phyloP scores from a whole-genome alignment of 2,113 vertebrate species.

The Pavo muticus region DNA sequence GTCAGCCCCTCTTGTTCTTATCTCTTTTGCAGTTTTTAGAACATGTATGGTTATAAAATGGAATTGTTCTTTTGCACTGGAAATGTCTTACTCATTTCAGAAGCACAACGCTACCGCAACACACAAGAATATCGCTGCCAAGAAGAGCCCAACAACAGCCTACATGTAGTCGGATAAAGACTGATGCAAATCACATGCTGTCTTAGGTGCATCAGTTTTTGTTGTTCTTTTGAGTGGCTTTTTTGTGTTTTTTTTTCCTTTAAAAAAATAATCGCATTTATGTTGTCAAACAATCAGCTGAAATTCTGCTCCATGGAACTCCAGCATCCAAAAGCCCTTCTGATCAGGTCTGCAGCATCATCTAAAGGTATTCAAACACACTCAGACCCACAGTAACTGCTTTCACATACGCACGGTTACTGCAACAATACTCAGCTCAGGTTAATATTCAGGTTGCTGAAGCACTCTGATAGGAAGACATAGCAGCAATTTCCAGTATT shows the following conservation, averaged over 20 bases:
- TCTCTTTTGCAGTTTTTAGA: slow-evolving; percentile 56
- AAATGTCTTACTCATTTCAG: neutral
- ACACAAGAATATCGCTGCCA: neutral
- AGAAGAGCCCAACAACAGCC: neutral
- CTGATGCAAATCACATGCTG: too few relatives aligned
- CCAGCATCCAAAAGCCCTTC: neutral
- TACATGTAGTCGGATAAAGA: neutral
- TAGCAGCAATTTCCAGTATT: neutral
- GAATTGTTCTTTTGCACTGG: neutral
- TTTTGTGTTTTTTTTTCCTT: neutral
- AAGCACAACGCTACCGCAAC: neutral
- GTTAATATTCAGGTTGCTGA: neutral
- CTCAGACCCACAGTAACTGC: neutral
- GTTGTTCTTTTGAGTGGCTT: too few relatives aligned
- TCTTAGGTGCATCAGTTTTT: neutral
- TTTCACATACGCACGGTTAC: neutral
- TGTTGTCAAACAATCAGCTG: neutral
- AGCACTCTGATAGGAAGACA: neutral
- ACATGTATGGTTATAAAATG: neutral
- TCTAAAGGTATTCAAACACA: neutral
- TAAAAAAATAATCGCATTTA: neutral
- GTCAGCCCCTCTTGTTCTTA: slow-evolving; percentile 34
- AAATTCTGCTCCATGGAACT: neutral
- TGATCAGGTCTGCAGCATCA: neutral
- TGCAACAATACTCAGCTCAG: neutral